phyloP scores from a whole-genome alignment of 2,113 vertebrate species.

The Nothoprocta pentlandii region DNA sequence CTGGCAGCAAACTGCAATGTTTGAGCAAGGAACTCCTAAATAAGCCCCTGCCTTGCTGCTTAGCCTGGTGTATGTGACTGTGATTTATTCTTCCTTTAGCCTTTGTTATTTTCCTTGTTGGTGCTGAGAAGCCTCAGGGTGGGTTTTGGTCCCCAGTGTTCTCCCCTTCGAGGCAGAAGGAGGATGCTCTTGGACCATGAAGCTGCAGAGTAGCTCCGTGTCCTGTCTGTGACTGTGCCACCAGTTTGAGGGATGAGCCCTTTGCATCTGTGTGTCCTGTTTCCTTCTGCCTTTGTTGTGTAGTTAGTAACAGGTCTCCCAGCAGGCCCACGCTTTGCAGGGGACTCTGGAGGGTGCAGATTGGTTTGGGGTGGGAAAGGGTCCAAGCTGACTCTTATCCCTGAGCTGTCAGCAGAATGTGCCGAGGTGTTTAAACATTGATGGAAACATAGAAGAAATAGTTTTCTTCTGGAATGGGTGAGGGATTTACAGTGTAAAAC shows the following conservation, averaged over 20 bases:
- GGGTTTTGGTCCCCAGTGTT: accelerated
- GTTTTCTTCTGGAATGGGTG: not conserved
- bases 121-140: not conserved
- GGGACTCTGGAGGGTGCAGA: not conserved
- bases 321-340: not conserved
- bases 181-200: not conserved
- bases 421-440: conserved; percentile 44
- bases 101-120: not conserved
- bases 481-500: not conserved
- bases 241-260: not conserved
- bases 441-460: conserved; percentile 27
- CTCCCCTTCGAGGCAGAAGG: not conserved
- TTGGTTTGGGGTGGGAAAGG: not conserved
- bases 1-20: not conserved
- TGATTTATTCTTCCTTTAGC: not conserved
- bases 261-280: not conserved
- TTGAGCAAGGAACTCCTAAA: not conserved
- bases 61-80: accelerated
- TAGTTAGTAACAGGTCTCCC: not conserved
- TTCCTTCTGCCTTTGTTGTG: not conserved
- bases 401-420: conserved; percentile 12
- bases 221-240: not conserved
- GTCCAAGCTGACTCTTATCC: not conserved
- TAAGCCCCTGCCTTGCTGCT: not conserved
- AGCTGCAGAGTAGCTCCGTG: not conserved